Percentiles rank a stretch among this genome's conserved stretches.
Conservation (phyloP, 2,113 vertebrate species). For the Oplegnathus fasciatus region DNA sequence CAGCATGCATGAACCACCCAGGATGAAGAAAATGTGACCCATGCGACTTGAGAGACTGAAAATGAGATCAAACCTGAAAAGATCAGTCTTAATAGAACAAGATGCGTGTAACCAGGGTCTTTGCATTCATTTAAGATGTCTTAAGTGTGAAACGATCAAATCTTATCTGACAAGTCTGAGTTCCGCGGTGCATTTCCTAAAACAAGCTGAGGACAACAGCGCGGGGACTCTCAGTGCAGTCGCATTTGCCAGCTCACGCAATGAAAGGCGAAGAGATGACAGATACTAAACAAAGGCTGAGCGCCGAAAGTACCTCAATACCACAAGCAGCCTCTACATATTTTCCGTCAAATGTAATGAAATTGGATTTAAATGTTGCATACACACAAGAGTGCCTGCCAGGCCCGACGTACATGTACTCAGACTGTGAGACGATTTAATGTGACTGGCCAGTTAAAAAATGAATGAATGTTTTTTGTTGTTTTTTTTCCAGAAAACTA, state of each 20-base stretch:
- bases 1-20: background rate
- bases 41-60: background rate
- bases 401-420: background rate
- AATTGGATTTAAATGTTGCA: constrained; percentile 43
- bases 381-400: constrained; percentile 14
- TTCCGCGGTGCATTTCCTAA: constrained; percentile 25
- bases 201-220: constrained; percentile 47
- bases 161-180: constrained; percentile 4
- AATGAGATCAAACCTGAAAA: constrained; percentile 13
- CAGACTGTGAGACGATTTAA: constrained; percentile 14
- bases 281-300: constrained; percentile 55
- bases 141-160: constrained; percentile 1
- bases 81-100: background rate
- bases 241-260: constrained; percentile 39
- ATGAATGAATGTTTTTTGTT: background rate
- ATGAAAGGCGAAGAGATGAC: constrained; percentile 44
- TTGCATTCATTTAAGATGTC: constrained; percentile 25
- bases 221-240: background rate
- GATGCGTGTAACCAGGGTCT: background rate
- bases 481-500: background rate
- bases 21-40: constrained; percentile 8
- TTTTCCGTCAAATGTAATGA: constrained; percentile 66
- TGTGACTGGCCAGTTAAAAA: constrained; percentile 6
- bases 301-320: constrained; percentile 43
- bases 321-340: constrained; percentile 58